Evolutionary conservation across 2,888 invertebrate genomes (phyloP), one percentile per base, ranked within the genome.

Genomic region (Eilema depressum): DNA sequence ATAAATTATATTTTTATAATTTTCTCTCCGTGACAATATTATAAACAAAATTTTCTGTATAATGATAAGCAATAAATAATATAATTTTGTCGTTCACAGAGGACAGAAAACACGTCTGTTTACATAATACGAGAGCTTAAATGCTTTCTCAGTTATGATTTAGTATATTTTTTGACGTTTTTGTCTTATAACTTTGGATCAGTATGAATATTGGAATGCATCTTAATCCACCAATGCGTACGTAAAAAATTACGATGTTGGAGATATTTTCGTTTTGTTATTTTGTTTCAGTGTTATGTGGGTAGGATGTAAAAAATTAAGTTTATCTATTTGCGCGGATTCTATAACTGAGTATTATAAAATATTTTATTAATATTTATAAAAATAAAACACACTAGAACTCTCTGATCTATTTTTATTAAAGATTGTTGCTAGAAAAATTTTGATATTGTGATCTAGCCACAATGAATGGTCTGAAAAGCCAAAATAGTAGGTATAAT

Each of bases 1-100:
- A 90, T 93, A 94, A 93, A 92, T 93, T 88, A 88, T 85, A 82
- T 83, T 88, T 91, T 92, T 89, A 88, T 89, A 89, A 89, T 89
- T 84, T 86, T 83, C 80, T 53, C 75, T 84, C 64, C 85, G 85
- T 88, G 90, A 90, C 87, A 85, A 86, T 91, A 87, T 86, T 89
- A 88, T 90, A 93, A 92, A 92, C 90, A 92, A 87, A 82, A 80
- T 86, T 87, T 83, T 83, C 72, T 78, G 75, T 80, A 74, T 85
- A n/a, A 74, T 70, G 77, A 82, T 82, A 41, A 53, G 74, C 69
- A 68, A 62, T 81, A 81, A 83, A 84, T 84, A 84, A 88, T 87
- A 85, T 84, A 84, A 87, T 87, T 88, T 88, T 90, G 90, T 89
- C 89, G 87, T 75, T 75, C 71, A 74, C 71, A 76, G 68, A 72